A percentile compares a stretch with the other conserved stretches of the same genome.
Conservation (phyloP, 2,113 vertebrate species). For the Camelus bactrianus region DNA sequence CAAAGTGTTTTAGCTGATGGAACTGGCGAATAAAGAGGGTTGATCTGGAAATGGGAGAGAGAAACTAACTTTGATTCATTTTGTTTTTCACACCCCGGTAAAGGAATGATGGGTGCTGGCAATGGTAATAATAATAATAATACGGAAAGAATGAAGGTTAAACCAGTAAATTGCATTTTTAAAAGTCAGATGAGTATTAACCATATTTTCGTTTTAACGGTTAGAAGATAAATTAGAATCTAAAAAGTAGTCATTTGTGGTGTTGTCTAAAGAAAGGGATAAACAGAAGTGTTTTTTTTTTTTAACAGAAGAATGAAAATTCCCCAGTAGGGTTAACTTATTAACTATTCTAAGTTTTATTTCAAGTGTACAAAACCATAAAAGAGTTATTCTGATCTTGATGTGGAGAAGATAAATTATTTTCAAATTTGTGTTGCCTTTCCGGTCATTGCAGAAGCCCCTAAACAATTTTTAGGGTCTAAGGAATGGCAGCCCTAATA, state of each 20-base stretch:
- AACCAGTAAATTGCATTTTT: background rate
- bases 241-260: background rate
- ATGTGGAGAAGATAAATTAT: background rate
- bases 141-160: background rate
- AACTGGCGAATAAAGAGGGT: background rate
- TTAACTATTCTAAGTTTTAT: slow-evolving; percentile 9
- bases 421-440: background rate
- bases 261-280: background rate
- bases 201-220: background rate
- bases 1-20: background rate
- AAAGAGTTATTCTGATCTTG: background rate
- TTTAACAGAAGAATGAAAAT: background rate
- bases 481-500: rapidly evolving
- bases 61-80: background rate
- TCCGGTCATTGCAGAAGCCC: background rate
- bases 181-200: background rate
- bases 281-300: background rate
- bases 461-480: background rate
- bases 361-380: background rate
- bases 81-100: background rate
- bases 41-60: background rate
- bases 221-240: background rate
- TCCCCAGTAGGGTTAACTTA: background rate
- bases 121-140: background rate
- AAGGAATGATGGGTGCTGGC: background rate